Evolutionary conservation across 1,140 invertebrate species (phyloP).

Genomic region (Anastrepha obliqua): DNA sequence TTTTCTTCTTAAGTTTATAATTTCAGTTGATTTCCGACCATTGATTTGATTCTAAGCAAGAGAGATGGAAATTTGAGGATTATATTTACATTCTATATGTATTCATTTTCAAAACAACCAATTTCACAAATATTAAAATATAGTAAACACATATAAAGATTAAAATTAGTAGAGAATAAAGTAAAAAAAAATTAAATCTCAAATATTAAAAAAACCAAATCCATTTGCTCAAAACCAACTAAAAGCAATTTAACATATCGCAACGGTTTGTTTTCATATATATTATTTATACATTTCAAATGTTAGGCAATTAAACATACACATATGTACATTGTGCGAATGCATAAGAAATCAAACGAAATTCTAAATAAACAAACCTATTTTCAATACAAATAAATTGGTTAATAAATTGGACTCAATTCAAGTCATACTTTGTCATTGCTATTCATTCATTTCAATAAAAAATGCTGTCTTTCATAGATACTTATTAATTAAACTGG

Average conservation of each 20-base stretch:
- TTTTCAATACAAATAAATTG: slow-evolving; percentile 21
- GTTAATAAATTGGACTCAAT: background rate
- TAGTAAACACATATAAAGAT: background rate
- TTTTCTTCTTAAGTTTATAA: slow-evolving; percentile 60
- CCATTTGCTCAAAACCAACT: background rate
- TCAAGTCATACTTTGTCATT: background rate
- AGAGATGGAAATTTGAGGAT: slow-evolving; percentile 57
- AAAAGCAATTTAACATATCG: background rate
- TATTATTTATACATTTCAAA: background rate
- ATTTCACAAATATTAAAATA: background rate
- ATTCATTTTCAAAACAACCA: background rate
- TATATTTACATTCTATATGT: background rate
- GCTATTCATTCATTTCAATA: no score
- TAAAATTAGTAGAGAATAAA: slow-evolving; percentile 8
- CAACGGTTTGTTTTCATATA: background rate
- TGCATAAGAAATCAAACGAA: slow-evolving; percentile 46
- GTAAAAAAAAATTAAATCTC: background rate
- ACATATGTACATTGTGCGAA: background rate
- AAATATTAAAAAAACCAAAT: background rate
- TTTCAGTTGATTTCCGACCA: slow-evolving; percentile 63
- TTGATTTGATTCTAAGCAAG: slow-evolving; percentile 36
- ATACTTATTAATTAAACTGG: background rate
- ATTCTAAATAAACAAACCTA: background rate
- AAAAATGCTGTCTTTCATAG: background rate
- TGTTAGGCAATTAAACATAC: no score